Evolutionary conservation across 2,888 invertebrate genomes (phyloP).

Genomic region (Caenorhabditis becei): DNA sequence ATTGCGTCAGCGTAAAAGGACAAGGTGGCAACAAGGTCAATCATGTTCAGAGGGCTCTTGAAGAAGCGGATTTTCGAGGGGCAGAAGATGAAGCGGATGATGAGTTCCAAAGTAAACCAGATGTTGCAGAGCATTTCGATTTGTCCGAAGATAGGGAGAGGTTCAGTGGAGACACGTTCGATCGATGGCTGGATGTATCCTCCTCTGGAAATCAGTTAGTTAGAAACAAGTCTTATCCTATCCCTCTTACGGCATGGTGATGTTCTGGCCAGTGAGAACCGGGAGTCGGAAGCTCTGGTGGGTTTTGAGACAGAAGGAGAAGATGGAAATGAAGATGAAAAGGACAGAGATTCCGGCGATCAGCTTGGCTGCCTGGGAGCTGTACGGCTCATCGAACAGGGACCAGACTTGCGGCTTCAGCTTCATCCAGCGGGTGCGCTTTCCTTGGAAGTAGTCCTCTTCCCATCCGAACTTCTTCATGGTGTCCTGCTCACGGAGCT

Average conservation of each 20-base stretch:
- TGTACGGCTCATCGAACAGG: slow-evolving; percentile 98
- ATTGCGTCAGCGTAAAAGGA: slow-evolving; percentile 91
- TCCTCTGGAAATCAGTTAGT: slow-evolving; percentile 58
- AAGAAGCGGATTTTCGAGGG: slow-evolving; percentile 87
- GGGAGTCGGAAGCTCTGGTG: slow-evolving; percentile 92
- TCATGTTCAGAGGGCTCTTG: slow-evolving; percentile 92
- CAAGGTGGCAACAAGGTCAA: slow-evolving; percentile 92
- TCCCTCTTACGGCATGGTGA: slow-evolving; percentile 50
- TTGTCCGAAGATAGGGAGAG: slow-evolving; percentile 75
- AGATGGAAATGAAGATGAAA: slow-evolving; percentile 95
- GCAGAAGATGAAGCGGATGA: slow-evolving; percentile 91
- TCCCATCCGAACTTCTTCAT: slow-evolving; percentile 92
- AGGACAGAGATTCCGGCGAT: slow-evolving; percentile 94
- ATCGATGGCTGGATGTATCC: slow-evolving; percentile 54
- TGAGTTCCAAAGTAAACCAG: slow-evolving; percentile 95
- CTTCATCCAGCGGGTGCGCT: slow-evolving; percentile 89
- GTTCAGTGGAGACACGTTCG: slow-evolving; percentile 73
- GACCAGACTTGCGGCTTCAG: slow-evolving; percentile 99
- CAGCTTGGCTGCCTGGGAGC: slow-evolving; percentile 96
- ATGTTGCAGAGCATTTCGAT: slow-evolving; percentile 89
- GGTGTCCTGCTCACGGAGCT: slow-evolving; percentile 89
- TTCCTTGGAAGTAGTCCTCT: slow-evolving; percentile 90
- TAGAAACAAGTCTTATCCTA: background rate
- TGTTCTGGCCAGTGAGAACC: slow-evolving; percentile 63
- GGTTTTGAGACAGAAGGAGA: slow-evolving; percentile 96